These are phyloP conservation scores for Zophobas morio DNA, from an alignment of 1,140 invertebrate genomes.

Conservation along the genomic window DNA sequence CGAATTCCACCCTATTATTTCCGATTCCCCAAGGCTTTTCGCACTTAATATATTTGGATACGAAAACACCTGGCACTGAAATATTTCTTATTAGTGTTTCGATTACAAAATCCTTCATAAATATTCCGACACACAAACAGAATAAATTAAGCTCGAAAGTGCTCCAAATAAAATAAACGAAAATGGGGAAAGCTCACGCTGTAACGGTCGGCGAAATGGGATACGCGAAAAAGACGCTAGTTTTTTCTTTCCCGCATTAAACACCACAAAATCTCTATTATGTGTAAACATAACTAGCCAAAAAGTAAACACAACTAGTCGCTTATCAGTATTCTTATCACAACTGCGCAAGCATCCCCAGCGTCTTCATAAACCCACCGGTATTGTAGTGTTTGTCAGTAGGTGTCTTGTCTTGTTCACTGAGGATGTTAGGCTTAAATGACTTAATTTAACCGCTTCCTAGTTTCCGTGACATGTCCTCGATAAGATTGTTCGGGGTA, in stretches of 20 bases:
- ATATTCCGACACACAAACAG: conserved; percentile 42
- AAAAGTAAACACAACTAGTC: too few relatives aligned
- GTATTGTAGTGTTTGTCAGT: background rate
- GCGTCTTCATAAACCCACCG: conserved; percentile 7
- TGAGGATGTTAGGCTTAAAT: conserved; percentile 10
- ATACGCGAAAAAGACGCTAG: background rate
- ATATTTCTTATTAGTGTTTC: conserved; percentile 28
- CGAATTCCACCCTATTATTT: background rate
- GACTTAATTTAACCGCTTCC: conserved; percentile 10
- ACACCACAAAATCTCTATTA: background rate
- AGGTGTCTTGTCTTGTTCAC: background rate
- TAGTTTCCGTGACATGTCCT: conserved; percentile 4
- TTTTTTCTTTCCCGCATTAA: too few relatives aligned
- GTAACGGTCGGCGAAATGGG: background rate
- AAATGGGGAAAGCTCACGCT: conserved; percentile 1
- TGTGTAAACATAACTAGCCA: background rate
- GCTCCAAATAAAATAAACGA: conserved; percentile 3
- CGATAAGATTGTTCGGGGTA: background rate
- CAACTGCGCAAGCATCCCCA: background rate
- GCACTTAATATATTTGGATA: conserved; percentile 6
- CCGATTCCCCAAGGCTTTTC: conserved; percentile 9
- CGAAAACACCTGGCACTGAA: background rate
- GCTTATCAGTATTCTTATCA: background rate
- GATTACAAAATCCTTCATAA: conserved; percentile 32
- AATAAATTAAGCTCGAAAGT: conserved; percentile 36